Base-by-base conservation (phyloP, 92 coral and sea anemone genomes). In the Scolanthus callimorphus region DNA sequence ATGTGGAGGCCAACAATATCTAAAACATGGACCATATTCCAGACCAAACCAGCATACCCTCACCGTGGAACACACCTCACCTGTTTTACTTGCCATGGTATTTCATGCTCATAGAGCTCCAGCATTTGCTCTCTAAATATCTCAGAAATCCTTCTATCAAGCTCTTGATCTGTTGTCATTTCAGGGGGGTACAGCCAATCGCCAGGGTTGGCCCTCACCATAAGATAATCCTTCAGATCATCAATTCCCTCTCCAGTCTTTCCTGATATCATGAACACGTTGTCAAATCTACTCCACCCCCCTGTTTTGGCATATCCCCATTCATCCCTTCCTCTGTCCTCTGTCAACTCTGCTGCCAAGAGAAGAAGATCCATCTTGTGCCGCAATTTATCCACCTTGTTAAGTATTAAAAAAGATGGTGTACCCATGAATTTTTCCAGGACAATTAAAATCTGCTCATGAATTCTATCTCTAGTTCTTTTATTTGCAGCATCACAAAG, bases 81-180 rank as follows among this genome's bases (percentile, higher is more conserved):
- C 86, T 94, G 99, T 44, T 72, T 80, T 15, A 86, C 76, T 60
- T 94, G 99, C 96, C 96, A 94, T 10, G 99, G 99, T 67, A 94
- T 89, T 59, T 94, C 99, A 74, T 94, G 97, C 20, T 88, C 85
- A 72, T 88, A 94, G 37, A 94, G 70, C 27, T 65, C 70, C 67
- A 94, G 62, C n/a, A 94, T 59, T 26, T 89, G 84, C 60, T 90
- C 99, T 59, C 96, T 77, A 77, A 94, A 94, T 22, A 84, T 55
- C 67, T 94, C 99, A 51, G 52, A 66, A 50, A 94, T 78, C 69
- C 86, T 70, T 39, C 74, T 74, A 46, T 94, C 84, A 51, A 84
- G 31, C 21, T 74, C 55, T 27, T 79, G 86, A 73, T 94, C 96
- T 11, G 90, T 84, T 25, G 25, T 47, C 1, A 62, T 49, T 22